Evolutionary conservation across 2,888 invertebrate genomes (phyloP), one percentile per base, ranked within the genome.

Genomic region (Strigamia crassipes): DNA sequence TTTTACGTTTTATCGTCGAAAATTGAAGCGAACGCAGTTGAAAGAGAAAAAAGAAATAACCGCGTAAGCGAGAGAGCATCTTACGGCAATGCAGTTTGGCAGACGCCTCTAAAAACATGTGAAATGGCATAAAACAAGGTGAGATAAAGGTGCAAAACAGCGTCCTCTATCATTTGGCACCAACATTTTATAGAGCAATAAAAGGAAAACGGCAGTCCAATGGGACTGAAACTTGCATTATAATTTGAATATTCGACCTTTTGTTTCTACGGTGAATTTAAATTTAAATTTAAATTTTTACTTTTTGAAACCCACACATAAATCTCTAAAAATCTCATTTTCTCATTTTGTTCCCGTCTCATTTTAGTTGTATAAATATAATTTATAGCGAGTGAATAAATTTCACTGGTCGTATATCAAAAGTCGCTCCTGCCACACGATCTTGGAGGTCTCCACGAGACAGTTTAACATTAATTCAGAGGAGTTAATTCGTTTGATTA

Each of bases 1-100:
- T 56, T 56, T 56, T 56, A 56, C 56, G 56, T 56, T 56, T 56
- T 56, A 56, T 56, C 56, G 56, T 56, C 56, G 56, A 56, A 56
- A 56, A 56, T 56, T 56, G 56, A 56, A 56, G 56, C 56, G 56
- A 56, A 56, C 56, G 56, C 56, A 56, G 21, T 56, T 56, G 56
- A 56, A 56, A 56, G 56, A 21, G 56, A 56, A 56, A 56, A 56
- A 56, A 18, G 56, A 56, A 56, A 56, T 56, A 56, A 56, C 56
- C 56, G 56, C 18, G 56, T 18, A 56, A 56, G 56, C 56, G 56
- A 56, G 56, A 18, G 56, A 56, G 18, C 56, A 56, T 56, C 56
- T 56, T 56, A 56, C 56, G n/a, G 56, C 56, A 56, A n/a, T 56
- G 56, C 21, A 56, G 56, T 56, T 56, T 56, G 56, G 56, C 56